Evolutionary conservation across 2,113 vertebrate genomes (phyloP).

Genomic region (Rhipidura dahli): DNA sequence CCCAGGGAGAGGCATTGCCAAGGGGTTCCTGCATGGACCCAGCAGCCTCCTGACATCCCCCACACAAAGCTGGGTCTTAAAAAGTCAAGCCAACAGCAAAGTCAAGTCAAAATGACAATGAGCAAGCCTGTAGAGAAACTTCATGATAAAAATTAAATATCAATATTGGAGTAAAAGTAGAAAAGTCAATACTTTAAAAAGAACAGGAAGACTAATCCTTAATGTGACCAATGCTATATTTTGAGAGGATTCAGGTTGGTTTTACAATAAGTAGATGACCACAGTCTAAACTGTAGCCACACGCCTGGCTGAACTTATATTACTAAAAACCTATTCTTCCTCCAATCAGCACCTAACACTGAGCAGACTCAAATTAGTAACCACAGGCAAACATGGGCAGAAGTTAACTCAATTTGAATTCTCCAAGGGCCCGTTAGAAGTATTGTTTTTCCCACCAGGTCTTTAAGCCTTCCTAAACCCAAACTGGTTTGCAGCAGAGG

Average conservation of each 20-base stretch:
- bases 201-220: neutral
- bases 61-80: neutral
- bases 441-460: neutral
- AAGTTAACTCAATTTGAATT: constrained; percentile 43
- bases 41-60: neutral
- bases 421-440: neutral
- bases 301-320: neutral
- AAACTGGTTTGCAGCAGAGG: constrained; percentile 3
- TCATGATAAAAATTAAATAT: neutral
- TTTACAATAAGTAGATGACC: neutral
- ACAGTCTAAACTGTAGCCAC: neutral
- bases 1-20: neutral
- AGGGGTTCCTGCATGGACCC: neutral
- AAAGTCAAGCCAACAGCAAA: neutral
- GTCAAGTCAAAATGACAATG: accelerated
- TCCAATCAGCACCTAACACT: neutral
- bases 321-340: neutral
- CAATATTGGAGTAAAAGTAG: neutral
- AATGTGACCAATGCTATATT: neutral
- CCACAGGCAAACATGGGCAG: neutral
- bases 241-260: neutral
- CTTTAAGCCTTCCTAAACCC: constrained; percentile 2
- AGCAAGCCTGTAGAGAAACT: neutral
- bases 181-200: neutral
- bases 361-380: constrained; percentile 5